Evolutionary conservation across 2,888 invertebrate species (phyloP), one percentile per base, ranked within the genome.

Genomic region (Aleiodes leptofemur): DNA sequence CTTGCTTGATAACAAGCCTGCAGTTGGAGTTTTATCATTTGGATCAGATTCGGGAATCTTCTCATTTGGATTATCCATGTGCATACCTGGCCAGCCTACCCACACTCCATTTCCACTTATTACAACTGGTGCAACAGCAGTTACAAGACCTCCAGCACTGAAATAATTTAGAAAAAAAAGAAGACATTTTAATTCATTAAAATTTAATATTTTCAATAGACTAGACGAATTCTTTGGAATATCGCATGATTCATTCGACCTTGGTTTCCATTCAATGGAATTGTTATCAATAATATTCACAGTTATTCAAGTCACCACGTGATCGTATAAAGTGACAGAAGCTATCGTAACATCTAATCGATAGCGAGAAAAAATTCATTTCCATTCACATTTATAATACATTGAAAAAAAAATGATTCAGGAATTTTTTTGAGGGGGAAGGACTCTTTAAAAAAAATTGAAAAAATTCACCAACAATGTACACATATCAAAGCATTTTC

Each of bases 21-120:
- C 96, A 0, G 97, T 96, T 7, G 96, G 96, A 0, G 96, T 95
- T 80, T 94, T 94, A 90, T 97, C 96, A 59, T 93, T 93, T 0
- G 96, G 96, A 89, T 96, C 94, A 1, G 96, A 96, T 89, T 96
- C 96, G 0, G 97, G 97, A 84, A 97, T 96, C 70, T 92, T 92
- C 86, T 96, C 95, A 79, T 93, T 91, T 6, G 93, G 93, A 86
- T 96, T 93, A 34, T 94, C 93, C 82, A 96, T 91, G 87, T 96
- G 96, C 80, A 96, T 93, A 11, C 97, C 97, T 0, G 97, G 95
- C 97, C 97, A 97, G 81, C 97, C 97, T 53, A 97, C 96, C 97
- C 97, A 97, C 74, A 96, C 91, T 57, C 97, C 97, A 82, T 93
- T 92, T 70, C 96, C 94, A 78, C 94, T 94, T 80, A 96, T 95